These are phyloP conservation scores for Platyscelio sp. DNA, from an alignment of 2,888 invertebrate genomes.

Conservation along the genomic window DNA sequence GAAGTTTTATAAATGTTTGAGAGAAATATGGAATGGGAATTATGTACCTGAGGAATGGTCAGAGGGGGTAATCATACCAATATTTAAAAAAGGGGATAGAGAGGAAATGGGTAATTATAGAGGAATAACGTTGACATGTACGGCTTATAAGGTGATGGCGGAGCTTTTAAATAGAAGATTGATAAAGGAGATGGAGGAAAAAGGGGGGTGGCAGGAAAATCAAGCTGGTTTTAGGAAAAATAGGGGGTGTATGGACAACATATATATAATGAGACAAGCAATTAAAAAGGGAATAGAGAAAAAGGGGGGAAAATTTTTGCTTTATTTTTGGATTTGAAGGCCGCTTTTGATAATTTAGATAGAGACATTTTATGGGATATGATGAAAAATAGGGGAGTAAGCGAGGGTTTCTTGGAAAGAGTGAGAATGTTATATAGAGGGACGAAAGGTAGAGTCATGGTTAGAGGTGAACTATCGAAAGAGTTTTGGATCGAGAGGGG, in stretches of 20 bases:
- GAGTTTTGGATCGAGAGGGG: slow-evolving; percentile 55
- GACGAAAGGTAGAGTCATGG: slow-evolving; percentile 10
- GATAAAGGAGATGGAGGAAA: neutral
- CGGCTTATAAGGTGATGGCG: slow-evolving; percentile 24
- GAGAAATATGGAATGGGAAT: neutral
- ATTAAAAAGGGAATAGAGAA: neutral
- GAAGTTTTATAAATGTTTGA: neutral
- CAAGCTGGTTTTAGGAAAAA: slow-evolving; percentile 26
- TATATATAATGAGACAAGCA: neutral
- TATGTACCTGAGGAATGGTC: neutral
- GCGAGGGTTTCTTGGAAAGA: neutral
- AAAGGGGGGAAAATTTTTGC: neutral
- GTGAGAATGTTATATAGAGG: neutral
- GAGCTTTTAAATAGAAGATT: slow-evolving; percentile 3
- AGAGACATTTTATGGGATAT: neutral
- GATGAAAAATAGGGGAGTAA: neutral
- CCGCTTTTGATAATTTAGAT: slow-evolving; percentile 19
- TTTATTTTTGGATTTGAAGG: slow-evolving; percentile 13
- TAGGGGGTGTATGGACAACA: slow-evolving; percentile 22
- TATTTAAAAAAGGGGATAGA: slow-evolving; percentile 8
- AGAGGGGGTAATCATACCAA: neutral
- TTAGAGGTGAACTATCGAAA: no score
- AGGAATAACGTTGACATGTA: slow-evolving; percentile 3
- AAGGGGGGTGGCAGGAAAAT: neutral
- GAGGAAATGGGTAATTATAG: neutral